Conservation (phyloP, 2,113 vertebrate genomes). For the Macroglossus sobrinus region DNA sequence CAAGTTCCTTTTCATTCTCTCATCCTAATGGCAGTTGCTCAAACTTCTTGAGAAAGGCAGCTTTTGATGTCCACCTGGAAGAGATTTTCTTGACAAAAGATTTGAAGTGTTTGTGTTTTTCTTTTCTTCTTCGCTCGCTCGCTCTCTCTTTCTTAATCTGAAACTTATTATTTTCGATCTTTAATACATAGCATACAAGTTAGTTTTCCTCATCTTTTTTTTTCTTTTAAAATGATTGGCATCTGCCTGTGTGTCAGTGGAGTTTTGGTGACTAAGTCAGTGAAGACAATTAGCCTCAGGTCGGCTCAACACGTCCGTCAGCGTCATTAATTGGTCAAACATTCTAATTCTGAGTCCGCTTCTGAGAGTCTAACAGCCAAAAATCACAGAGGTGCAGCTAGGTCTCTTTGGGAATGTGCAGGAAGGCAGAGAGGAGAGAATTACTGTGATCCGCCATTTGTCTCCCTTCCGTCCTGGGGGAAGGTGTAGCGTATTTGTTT, state of each 20-base stretch:
- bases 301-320: not conserved
- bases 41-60: not conserved
- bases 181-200: not conserved
- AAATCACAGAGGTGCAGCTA: not conserved
- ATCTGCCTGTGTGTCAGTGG: not conserved
- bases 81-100: constrained; percentile 54
- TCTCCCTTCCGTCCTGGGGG: not conserved
- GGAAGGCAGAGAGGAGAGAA: not conserved
- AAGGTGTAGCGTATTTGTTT: not conserved
- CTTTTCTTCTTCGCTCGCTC: not conserved
- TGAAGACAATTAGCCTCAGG: not conserved
- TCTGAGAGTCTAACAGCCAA: not conserved
- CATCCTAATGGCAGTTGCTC: not conserved
- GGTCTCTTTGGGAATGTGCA: not conserved
- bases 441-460: not conserved
- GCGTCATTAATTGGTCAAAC: not conserved
- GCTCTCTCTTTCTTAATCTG: constrained; percentile 38
- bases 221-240: not conserved
- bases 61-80: constrained; percentile 46
- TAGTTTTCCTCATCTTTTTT: not conserved
- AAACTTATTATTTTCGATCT: constrained; percentile 20
- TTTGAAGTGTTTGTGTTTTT: not conserved
- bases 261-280: not conserved
- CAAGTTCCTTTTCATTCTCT: not conserved
- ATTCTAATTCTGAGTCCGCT: not conserved